Conservation (phyloP, 2,113 vertebrate genomes). For the Passer domesticus region DNA sequence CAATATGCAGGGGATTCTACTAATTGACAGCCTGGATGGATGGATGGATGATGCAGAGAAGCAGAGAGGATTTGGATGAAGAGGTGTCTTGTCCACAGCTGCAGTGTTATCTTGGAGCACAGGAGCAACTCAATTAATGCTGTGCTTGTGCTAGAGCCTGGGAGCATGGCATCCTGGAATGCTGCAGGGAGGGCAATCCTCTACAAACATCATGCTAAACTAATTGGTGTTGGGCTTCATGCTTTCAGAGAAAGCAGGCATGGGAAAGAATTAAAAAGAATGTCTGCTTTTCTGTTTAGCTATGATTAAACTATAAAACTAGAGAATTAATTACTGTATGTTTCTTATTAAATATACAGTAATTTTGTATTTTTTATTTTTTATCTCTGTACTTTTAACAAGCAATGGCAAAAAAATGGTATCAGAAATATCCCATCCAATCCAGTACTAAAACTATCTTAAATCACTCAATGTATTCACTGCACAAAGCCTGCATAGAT, state of each 20-base stretch:
- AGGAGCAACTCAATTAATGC: neutral
- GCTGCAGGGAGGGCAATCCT: neutral
- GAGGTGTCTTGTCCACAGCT: neutral
- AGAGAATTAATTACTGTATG: neutral
- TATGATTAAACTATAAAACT: neutral
- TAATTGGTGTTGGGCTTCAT: neutral
- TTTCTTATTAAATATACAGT: neutral
- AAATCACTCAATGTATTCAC: neutral
- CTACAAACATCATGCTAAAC: neutral
- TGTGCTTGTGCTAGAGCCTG: neutral
- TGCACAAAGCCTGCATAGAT: neutral
- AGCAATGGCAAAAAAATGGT: neutral
- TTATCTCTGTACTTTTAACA: neutral
- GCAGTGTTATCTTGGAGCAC: neutral
- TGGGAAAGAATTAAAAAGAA: neutral
- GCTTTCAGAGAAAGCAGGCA: neutral
- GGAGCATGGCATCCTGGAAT: neutral
- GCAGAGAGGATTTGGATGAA: neutral
- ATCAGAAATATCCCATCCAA: neutral
- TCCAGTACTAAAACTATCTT: neutral
- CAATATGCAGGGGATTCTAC: neutral
- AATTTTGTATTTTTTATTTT: neutral
- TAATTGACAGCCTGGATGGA: neutral
- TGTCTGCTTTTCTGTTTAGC: neutral
- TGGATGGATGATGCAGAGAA: neutral